Base-by-base conservation (phyloP, 2,797 vertebrate genomes). In the Lateolabrax maculatus region DNA sequence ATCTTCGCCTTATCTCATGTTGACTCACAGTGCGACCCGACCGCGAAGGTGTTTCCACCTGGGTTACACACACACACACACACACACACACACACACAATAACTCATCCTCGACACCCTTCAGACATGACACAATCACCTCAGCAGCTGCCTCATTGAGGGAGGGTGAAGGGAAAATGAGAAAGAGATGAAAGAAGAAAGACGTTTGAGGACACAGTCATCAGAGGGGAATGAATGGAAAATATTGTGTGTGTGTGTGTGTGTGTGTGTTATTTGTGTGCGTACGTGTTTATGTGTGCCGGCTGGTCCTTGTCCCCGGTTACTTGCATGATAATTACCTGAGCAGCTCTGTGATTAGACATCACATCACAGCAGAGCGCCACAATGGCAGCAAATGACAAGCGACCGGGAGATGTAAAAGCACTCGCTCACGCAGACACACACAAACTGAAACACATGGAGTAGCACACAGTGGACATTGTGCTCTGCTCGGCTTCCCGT, bases 291-390 rank as follows among this genome's bases (percentile, higher is more conserved):
- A 16, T 39, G 49, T n/a, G n/a, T 25, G 56, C 9, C 2, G 5
- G 19, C 53, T 57, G 56, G 57, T 64, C 51, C 34, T 74, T 7
- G 58, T 79, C 72, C 72, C 46, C 37, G 61, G 65, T 80, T 82
- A 39, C 75, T 62, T 48, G 55, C 82, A 27, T 74, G 78, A 83
- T 90, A 83, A 90, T 87, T 85, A 86, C 71, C 67, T 36, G 44
- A 72, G 86, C 79, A 75, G 83, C 79, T 80, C 57, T 83, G 73
- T 83, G 83, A 87, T 86, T 79, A 84, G 57, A 44, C 81, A n/a
- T 58, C 71, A 56, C 57, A 76, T 71, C 82, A 73, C 39, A 73
- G 80, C 79, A 49, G 55, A 78, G 80, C 31, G 18, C 21, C 62
- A 44, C 46, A 41, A 77, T 52, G 69, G 80, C 75, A 62, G 62